These are phyloP conservation scores for Brachionus asplanchnoidis DNA, from an alignment of 1,140 invertebrate genomes.

Conservation along the genomic window DNA sequence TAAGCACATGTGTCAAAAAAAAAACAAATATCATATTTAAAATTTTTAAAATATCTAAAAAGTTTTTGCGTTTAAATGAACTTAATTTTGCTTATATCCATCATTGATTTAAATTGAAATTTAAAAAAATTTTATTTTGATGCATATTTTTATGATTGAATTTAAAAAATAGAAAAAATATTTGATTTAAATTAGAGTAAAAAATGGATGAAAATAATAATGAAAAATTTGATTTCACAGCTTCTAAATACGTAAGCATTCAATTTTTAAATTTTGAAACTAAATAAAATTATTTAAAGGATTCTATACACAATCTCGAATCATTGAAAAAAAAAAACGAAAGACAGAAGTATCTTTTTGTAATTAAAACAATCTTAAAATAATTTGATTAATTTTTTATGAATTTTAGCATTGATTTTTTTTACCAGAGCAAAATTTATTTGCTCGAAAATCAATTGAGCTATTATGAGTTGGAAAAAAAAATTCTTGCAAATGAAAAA, in stretches of 20 bases:
- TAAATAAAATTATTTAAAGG: no score
- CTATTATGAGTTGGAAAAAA: background rate
- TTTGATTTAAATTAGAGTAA: background rate
- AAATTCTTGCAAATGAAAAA: background rate
- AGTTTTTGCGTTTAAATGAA: background rate
- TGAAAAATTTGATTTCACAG: background rate
- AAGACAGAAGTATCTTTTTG: background rate
- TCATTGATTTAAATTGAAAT: background rate
- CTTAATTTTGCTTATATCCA: background rate
- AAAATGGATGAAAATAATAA: constrained; percentile 9
- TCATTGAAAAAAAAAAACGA: background rate
- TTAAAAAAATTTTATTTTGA: background rate
- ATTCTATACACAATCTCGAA: background rate
- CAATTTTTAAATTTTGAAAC: background rate
- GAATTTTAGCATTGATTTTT: background rate
- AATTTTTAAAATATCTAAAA: background rate
- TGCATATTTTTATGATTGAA: background rate
- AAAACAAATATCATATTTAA: background rate
- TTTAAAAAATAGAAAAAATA: background rate
- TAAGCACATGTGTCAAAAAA: background rate
- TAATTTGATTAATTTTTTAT: no score
- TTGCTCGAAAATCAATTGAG: background rate
- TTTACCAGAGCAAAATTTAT: background rate
- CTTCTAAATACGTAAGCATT: background rate
- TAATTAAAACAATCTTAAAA: no score